A percentile compares a stretch with the other conserved stretches of the same genome.
Conservation (phyloP, 2,888 invertebrate genomes). For the Philaethria dido region DNA sequence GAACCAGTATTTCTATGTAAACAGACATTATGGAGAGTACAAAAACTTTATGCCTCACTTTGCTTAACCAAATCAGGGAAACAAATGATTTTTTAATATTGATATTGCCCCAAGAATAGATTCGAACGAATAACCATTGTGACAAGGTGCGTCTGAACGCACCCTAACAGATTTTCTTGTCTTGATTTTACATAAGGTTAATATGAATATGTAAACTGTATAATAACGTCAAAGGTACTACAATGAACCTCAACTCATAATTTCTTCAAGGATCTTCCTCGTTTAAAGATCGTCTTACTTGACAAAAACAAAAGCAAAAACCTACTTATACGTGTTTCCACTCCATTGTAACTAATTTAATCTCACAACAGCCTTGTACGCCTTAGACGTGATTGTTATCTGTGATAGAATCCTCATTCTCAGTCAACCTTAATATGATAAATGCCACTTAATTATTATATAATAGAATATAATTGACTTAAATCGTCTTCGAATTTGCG, state of each 20-base stretch:
- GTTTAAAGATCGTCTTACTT: constrained; percentile 27
- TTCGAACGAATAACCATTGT: neutral
- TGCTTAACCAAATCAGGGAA: neutral
- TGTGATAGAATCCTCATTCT: neutral
- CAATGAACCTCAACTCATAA: constrained; percentile 21
- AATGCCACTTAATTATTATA: neutral
- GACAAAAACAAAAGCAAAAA: constrained; percentile 36
- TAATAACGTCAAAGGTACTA: neutral
- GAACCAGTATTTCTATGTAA: neutral
- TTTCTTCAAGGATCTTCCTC: constrained; percentile 41
- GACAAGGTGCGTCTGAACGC: neutral
- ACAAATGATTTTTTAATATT: neutral
- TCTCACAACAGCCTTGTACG: constrained; percentile 24
- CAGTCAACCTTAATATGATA: neutral
- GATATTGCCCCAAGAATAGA: neutral
- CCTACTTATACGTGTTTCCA: constrained; percentile 24
- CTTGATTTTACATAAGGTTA: neutral
- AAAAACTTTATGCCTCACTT: neutral
- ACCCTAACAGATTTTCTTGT: neutral
- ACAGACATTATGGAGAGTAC: neutral
- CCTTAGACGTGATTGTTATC: constrained; percentile 8
- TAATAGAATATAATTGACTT: neutral
- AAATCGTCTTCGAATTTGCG: neutral
- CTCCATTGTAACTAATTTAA: constrained; percentile 25
- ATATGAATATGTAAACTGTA: neutral